Evolutionary conservation across 1,140 invertebrate species (phyloP).

Genomic region (Xylocopa sonorina): DNA sequence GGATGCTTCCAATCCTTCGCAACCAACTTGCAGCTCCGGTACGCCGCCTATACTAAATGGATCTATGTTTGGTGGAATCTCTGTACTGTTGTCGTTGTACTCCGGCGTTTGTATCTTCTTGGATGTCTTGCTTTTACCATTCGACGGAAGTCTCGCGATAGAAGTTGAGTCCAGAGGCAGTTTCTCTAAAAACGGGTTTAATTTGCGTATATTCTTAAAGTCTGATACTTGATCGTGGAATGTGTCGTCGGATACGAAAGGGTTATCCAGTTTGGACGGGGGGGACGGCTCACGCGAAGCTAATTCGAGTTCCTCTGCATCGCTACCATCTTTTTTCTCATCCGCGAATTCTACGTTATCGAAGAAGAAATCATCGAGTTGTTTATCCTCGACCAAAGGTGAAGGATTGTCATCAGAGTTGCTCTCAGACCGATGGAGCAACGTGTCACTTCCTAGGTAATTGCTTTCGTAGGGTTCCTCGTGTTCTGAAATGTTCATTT

Average conservation of each 20-base stretch:
- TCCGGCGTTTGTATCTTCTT: slow-evolving; percentile 57
- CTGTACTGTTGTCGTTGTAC: slow-evolving; percentile 43
- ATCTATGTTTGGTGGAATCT: slow-evolving; percentile 32
- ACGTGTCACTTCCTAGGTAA: neutral
- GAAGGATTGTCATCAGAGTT: slow-evolving; percentile 8
- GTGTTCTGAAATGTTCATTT: slow-evolving; percentile 39
- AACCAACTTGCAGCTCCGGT: slow-evolving; percentile 76
- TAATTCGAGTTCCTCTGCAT: slow-evolving; percentile 25
- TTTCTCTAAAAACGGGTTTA: slow-evolving; percentile 64
- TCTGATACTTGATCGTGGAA: slow-evolving; percentile 70
- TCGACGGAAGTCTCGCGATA: neutral
- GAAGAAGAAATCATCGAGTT: slow-evolving; percentile 12
- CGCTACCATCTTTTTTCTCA: slow-evolving; percentile 26
- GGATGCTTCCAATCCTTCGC: slow-evolving; percentile 68
- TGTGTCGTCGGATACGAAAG: slow-evolving; percentile 61
- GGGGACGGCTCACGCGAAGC: slow-evolving; percentile 28
- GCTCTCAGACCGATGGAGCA: neutral
- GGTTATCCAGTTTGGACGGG: slow-evolving; percentile 48
- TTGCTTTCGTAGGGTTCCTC: neutral
- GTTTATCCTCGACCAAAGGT: slow-evolving; percentile 17
- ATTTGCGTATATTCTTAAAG: slow-evolving; percentile 70
- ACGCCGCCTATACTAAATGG: slow-evolving; percentile 64
- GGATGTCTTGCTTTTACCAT: slow-evolving; percentile 58
- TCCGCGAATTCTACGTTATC: slow-evolving; percentile 29
- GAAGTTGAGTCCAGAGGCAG: slow-evolving; percentile 34